Evolutionary conservation across 2,113 vertebrate species (phyloP).

Genomic region (Naja naja): DNA sequence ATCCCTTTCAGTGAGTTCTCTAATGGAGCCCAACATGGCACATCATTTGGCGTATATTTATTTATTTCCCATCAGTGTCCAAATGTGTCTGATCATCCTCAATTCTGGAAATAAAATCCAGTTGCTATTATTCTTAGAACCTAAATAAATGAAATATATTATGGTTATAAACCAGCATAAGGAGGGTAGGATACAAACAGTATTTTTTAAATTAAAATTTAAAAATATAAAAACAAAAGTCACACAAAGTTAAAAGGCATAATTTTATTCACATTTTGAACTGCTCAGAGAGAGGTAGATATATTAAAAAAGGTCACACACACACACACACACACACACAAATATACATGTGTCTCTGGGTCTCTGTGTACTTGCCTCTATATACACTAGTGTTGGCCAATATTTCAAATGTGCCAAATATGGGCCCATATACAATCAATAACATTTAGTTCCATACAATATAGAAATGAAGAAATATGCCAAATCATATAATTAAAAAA

Average conservation of each 20-base stretch:
- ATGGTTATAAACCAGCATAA: too few species aligned
- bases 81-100: background rate
- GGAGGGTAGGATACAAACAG: background rate
- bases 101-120: background rate
- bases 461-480: background rate
- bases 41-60: background rate
- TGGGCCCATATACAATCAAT: background rate
- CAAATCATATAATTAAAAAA: background rate
- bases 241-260: background rate
- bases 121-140: background rate
- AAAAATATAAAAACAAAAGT: background rate
- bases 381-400: background rate
- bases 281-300: background rate
- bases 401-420: background rate
- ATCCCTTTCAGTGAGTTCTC: background rate
- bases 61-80: background rate
- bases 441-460: background rate
- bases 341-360: background rate
- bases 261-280: background rate
- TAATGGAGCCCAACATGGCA: background rate
- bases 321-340: background rate
- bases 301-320: background rate
- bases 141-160: background rate
- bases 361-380: background rate
- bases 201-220: background rate